phyloP scores from a whole-genome alignment of 64 coral and sea anemone genomes.

The Trachythela sp. region DNA sequence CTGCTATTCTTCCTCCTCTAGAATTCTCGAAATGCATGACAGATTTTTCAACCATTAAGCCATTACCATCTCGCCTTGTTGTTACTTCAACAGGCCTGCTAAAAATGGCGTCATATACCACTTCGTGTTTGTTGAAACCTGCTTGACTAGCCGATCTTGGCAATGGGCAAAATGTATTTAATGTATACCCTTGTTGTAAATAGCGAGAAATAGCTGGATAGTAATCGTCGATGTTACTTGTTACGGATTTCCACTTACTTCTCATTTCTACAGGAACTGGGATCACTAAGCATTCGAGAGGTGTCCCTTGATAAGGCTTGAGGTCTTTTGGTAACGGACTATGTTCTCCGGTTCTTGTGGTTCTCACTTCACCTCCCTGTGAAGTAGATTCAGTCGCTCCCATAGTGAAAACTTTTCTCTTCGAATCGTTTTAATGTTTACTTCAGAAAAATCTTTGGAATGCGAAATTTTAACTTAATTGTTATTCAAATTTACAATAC shows the following conservation, averaged over 20 bases:
- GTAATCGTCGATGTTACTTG: conserved; percentile 63
- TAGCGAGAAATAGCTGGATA: conserved; percentile 54
- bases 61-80: neutral
- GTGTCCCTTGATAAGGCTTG: neutral
- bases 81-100: conserved; percentile 32
- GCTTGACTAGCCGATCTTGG: conserved; percentile 30
- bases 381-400: too few species aligned
- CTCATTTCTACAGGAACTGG: neutral
- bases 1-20: conserved; percentile 48
- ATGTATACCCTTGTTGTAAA: conserved; percentile 50
- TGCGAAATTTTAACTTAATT: too few species aligned
- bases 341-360: neutral
- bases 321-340: neutral
- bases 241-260: neutral
- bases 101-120: conserved; percentile 66
- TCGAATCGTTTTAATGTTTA: too few species aligned
- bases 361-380: too few species aligned
- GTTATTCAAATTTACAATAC: too few species aligned
- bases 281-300: neutral
- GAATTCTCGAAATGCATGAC: conserved; percentile 47
- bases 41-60: conserved; percentile 57
- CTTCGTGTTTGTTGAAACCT: conserved; percentile 36
- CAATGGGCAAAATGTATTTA: conserved; percentile 64
- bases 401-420: too few species aligned
- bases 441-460: too few species aligned